Evolutionary conservation across 2,888 invertebrate genomes (phyloP), one percentile per base, ranked within the genome.

Genomic region (Chrysotoxum bicinctum): DNA sequence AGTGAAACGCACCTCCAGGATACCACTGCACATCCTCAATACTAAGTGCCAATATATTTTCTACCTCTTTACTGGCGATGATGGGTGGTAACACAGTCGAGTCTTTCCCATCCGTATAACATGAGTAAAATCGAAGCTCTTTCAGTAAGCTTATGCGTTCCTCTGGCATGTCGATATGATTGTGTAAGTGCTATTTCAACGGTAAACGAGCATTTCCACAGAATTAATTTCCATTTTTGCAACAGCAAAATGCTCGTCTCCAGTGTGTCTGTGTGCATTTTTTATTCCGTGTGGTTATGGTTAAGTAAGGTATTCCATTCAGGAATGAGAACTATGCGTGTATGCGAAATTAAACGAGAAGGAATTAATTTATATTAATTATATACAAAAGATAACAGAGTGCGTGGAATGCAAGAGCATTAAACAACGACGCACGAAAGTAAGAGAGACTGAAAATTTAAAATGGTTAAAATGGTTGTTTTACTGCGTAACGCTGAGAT

Each of bases 301-400:
- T n/a, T n/a, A n/a, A 45, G 37, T 48, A 35, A 62, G 56, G 37
- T 23, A 72, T 64, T 48, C 66, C 30, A 48, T 23, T 45, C 8
- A 40, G 56, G 64, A 52, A 52, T 60, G 60, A n/a, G 50, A 58
- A 50, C 66, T 64, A 56, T 70, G 56, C 52, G 50, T n/a, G n/a
- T 58, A 35, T 66, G 45, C 52, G 37, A 21, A 50, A 32, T 50
- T 35, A 66, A 66, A 52, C 45, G 45, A 72, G 68, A 40, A 78
- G 40, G 56, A 73, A 48, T 32, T 2, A 30, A 16, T 54, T 54
- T 58, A 52, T 74, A 78, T 74, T 48, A 40, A 73, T 83, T 74
- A 74, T 14, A 50, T 7, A 69, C 64, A 19, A 43, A 64, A 78
- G 69, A 69, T 69, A 64, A 56, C 45, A 26, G 32, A 32, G 43